Percentiles rank a stretch among this genome's conserved stretches.
Conservation (phyloP, 2,888 invertebrate species). For the Eupithecia vulgata region DNA sequence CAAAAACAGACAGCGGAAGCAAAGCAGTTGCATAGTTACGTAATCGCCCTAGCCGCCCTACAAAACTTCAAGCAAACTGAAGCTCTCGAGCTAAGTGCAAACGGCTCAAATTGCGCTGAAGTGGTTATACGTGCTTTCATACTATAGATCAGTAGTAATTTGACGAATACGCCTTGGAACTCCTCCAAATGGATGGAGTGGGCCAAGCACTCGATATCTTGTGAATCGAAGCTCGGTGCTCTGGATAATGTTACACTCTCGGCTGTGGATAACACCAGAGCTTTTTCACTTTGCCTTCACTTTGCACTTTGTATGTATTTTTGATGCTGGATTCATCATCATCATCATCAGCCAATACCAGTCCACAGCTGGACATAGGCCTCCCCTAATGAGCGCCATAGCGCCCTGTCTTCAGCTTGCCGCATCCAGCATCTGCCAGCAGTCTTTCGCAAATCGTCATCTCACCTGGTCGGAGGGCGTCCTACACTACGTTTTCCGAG, state of each 20-base stretch:
- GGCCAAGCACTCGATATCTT: constrained; percentile 35
- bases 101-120: constrained; percentile 23
- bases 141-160: constrained; percentile 48
- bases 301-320: too few relatives aligned
- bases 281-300: not conserved
- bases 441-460: too few relatives aligned
- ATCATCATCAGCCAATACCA: too few relatives aligned
- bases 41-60: constrained; percentile 34
- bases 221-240: constrained; percentile 36
- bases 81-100: constrained; percentile 11
- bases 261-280: constrained; percentile 14
- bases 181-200: constrained; percentile 56
- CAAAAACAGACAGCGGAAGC: not conserved
- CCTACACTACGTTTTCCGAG: too few relatives aligned
- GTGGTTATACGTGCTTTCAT: constrained; percentile 29
- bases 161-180: constrained; percentile 61
- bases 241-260: constrained; percentile 14
- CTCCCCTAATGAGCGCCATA: too few relatives aligned
- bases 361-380: too few relatives aligned
- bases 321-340: too few relatives aligned
- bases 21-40: constrained; percentile 5
- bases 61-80: constrained; percentile 10
- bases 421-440: too few relatives aligned
- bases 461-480: too few relatives aligned
- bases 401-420: too few relatives aligned